Base-by-base conservation (phyloP, 92 coral and sea anemone genomes). In the Phenganax stokvisi region DNA sequence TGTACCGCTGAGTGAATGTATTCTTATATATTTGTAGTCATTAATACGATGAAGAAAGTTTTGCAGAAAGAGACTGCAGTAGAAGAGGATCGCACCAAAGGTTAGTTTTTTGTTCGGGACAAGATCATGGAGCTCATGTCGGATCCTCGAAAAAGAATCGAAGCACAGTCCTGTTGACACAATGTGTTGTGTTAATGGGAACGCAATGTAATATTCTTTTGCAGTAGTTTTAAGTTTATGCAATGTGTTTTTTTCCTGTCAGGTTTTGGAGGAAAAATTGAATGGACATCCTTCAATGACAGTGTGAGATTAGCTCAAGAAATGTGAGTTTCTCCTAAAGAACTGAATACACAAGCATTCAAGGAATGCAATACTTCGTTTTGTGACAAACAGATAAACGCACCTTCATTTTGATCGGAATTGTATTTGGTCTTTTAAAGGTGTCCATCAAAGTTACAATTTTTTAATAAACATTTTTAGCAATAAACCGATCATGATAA, bases 261-360 rank as follows among this genome's bases (percentile, higher is more conserved):
- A 85, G 98, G 97, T 20, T 91, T 94, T 90, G 98, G 98, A 13
- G 56, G 81, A 15, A 86, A 79, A 13, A 79, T 91, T 55, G 81
- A 82, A 52, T 94, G 98, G 98, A 72, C 85, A 87, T 85, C 87
- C 13, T 87, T 91, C 8, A 86, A 89, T 13, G 87, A 88, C 51
- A 92, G 92, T 27, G 86, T 92, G 31, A 64, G 79, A 31, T 89
- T 90, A 68, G 97, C 98, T 13, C 84, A 87, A 57, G 20, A 84
- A 69, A 84, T 63, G 98, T 91, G 83, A 65, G 85, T 79, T n/a
- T 25, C 44, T 12, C 61, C 28, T 4, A 20, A 8, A 37, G 27
- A 53, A 20, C 0, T 72, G n/a, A 69, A 17, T 44, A 5, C 60
- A 51, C 65, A 13, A 13, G 16, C 27, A 13, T 20, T 20, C 25